Base-by-base conservation (phyloP, 2,113 vertebrate genomes). In the Mobula hypostoma region DNA sequence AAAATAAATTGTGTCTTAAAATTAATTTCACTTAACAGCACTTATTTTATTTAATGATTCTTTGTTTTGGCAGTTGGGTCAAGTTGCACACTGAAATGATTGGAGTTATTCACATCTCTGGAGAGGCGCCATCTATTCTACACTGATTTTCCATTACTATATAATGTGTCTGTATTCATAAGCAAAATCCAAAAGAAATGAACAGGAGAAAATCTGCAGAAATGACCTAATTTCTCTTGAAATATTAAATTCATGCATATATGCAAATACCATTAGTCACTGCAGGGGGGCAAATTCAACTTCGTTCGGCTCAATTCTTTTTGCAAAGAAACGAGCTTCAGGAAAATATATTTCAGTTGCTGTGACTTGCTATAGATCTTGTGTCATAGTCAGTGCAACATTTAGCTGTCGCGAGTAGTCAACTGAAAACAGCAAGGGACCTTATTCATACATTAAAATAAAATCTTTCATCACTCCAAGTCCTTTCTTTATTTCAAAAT, bases 61-160 rank as follows among this genome's bases (percentile, higher is more conserved):
- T 90, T 90, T 90, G 63, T 68, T 90, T 90, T 90, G 85, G 85
- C 85, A 90, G 85, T 61, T 90, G 85, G 29, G 58, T 29, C 19
- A 7, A 90, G n/a, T 63, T 19, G 29, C 21, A 36, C n/a, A 2
- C n/a, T 90, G 61, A 90, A 90, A n/a, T 32, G n/a, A 90, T 63
- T 90, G 29, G n/a, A 17, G 63, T 90, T 66, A 66, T 68, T 90
- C n/a, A 90, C n/a, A 90, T 90, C 85, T 90, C 66, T 56, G 29
- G 24, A 87, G 56, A 27, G 56, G 83, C 83, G 48, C 83, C 56
- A 87, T 29, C 56, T 29, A 61, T 66, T n/a, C 61, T 66, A 32
- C 1, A 0, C n/a, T 90, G 85, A 90, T 90, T 90, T 90, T 66
- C 85, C 85, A 66, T 90, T 68, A 90, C 17, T 15, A 66, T 66